These are phyloP conservation scores for Neoarius graeffei DNA, from an alignment of 2,113 vertebrate species.

Conservation along the genomic window DNA sequence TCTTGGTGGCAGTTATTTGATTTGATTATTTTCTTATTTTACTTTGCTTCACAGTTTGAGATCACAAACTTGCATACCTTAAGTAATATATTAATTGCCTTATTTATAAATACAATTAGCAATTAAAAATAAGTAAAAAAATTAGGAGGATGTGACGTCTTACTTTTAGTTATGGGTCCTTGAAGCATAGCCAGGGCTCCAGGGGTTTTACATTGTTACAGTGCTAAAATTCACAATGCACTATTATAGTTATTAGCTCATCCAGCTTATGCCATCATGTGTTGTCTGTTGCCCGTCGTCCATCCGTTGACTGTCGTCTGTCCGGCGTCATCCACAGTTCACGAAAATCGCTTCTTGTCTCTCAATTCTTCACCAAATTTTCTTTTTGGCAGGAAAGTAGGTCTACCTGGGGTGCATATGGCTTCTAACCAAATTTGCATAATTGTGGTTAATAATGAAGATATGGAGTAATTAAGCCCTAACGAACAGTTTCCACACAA, in stretches of 20 bases:
- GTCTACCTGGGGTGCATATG: too few species aligned
- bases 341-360: too few species aligned
- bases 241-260: neutral
- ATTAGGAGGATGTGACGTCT: neutral
- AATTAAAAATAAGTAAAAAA: neutral
- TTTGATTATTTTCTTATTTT: neutral
- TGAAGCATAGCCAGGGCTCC: neutral
- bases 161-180: neutral
- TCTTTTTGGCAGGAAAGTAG: too few species aligned
- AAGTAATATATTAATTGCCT: neutral
- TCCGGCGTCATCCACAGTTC: too few species aligned
- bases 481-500: too few species aligned
- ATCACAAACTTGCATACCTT: neutral
- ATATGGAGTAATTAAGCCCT: too few species aligned
- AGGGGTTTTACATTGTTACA: neutral
- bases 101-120: neutral
- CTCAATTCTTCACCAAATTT: too few species aligned
- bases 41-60: neutral
- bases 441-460: too few species aligned
- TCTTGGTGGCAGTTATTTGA: neutral
- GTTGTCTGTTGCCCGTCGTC: too few species aligned
- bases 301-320: too few species aligned
- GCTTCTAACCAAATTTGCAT: too few species aligned
- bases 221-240: neutral
- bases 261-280: too few species aligned